Evolutionary conservation across 2,113 vertebrate genomes (phyloP), one percentile per base, ranked within the genome.

Genomic region (Petrocephalus microphthalmus): DNA sequence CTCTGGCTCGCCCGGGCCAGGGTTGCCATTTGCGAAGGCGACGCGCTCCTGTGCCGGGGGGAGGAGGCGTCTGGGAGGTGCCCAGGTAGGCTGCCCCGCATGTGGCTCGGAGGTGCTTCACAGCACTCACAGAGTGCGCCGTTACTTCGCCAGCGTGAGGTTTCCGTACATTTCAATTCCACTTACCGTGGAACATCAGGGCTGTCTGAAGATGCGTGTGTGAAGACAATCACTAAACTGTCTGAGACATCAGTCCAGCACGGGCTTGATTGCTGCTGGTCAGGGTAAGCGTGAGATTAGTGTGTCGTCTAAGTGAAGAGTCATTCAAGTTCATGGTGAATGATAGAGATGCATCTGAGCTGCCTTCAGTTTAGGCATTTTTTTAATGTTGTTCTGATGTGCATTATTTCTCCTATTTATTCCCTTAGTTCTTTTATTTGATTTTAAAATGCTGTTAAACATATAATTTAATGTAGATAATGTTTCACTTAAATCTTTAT

Each of bases 51-150:
- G 47, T 22, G 37, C 81, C 8, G 90, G 92, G 86, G 47, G 86
- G 82, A 74, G 90, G 89, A 92, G 90, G 88, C 91, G 92, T 90
- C 86, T 51, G 83, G 57, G 90, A 74, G 88, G 88, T 85, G 45
- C 81, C 53, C 60, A 90, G 89, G 90, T 89, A 87, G 88, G 33
- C 90, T 85, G n/a, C 52, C 11, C 6, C 15, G 52, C 3, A 1
- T 5, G 25, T 54, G 25, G 10, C 51, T 37, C 29, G 6, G 67
- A 33, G 64, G 29, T 1, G 11, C 1, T 85, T 56, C 84, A 56
- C n/a, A 29, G 6, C 17, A 10, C 25, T 29, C 17, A 13, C 15
- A 5, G 33, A 6, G 17, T 20, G 33, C 29, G 13, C 45, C 83
- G 53, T 13, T n/a, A 33, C 5, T 85, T 85, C 1, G 11, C n/a